Base-by-base conservation (phyloP, 1,140 invertebrate genomes). In the Penaeus indicus region DNA sequence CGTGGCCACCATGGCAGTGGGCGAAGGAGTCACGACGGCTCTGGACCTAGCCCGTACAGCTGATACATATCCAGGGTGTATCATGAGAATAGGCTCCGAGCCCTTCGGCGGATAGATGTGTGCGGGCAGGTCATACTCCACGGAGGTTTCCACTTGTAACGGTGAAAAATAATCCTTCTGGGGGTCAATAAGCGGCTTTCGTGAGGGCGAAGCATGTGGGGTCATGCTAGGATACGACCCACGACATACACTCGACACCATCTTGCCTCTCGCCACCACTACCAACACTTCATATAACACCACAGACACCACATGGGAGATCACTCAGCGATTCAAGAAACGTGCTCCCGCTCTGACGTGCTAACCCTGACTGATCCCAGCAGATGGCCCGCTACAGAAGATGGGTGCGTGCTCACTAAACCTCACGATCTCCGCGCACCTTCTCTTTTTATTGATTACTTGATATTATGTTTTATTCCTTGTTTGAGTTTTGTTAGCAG, bases 81-180 rank as follows among this genome's bases (percentile, higher is more conserved):
- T 91, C 89, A 90, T 91, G 60, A 91, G 86, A 32, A 91, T 90
- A 64, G 90, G 90, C 87, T 91, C 82, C 21, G 89, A 88, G 47
- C 87, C 89, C 77, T 91, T 91, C 0, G 90, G 90, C 19, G 90
- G 90, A 75, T 91, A 91, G 27, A 91, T 91, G 75, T 91, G 90
- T 27, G 89, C 82, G 47, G 90, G 90, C 63, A 91, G 82, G 78
- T 91, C 90, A 82, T 91, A 91, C 75, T 91, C 90, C n/a, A 91
- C 90, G 22, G 90, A 91, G 22, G 90, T 91, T 84, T 91, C 90
- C 82, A 91, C 90, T 60, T 86, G 90, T 21, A 91, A 80, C 62
- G 89, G 88, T 54, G 84, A 88, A 72, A 79, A 84, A 54, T 90
- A 91, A 90, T 91, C 90, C 78, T 90, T 90, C 42, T 86, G 90